phyloP scores from a whole-genome alignment of 2,888 invertebrate species.

The Eurytoma adleriae region DNA sequence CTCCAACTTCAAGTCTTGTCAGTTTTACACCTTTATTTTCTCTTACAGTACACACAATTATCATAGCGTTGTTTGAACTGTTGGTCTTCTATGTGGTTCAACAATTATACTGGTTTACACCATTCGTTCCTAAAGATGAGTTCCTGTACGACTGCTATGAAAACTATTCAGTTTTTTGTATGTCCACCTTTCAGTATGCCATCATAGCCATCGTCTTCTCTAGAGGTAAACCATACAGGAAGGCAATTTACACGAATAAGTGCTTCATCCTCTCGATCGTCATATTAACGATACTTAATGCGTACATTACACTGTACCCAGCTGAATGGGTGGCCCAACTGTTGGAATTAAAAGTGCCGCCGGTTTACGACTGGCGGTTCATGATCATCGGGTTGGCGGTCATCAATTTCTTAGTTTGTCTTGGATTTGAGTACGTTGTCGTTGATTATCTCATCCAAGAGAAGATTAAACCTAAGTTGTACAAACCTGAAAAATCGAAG shows the following conservation, averaged over 20 bases:
- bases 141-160: slow-evolving; percentile 78
- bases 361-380: slow-evolving; percentile 74
- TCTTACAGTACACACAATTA: slow-evolving; percentile 77
- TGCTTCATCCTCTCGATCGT: slow-evolving; percentile 77
- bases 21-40: slow-evolving; percentile 78
- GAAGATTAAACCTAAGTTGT: slow-evolving; percentile 77
- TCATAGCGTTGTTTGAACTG: slow-evolving; percentile 77
- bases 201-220: slow-evolving; percentile 82
- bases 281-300: slow-evolving; percentile 76
- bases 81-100: slow-evolving; percentile 77
- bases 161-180: slow-evolving; percentile 81
- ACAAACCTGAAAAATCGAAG: slow-evolving; percentile 78
- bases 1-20: slow-evolving; percentile 79
- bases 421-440: slow-evolving; percentile 79
- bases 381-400: slow-evolving; percentile 72
- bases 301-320: slow-evolving; percentile 77
- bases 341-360: slow-evolving; percentile 72
- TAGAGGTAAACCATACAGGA: slow-evolving; percentile 82
- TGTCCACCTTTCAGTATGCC: slow-evolving; percentile 83
- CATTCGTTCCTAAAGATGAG: slow-evolving; percentile 74
- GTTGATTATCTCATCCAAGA: slow-evolving; percentile 81
- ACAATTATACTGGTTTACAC: slow-evolving; percentile 78
- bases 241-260: slow-evolving; percentile 80
- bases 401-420: slow-evolving; percentile 78
- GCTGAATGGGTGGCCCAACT: slow-evolving; percentile 74